Evolutionary conservation across 2,113 vertebrate genomes (phyloP).

Genomic region (Patagioenas fasciata): DNA sequence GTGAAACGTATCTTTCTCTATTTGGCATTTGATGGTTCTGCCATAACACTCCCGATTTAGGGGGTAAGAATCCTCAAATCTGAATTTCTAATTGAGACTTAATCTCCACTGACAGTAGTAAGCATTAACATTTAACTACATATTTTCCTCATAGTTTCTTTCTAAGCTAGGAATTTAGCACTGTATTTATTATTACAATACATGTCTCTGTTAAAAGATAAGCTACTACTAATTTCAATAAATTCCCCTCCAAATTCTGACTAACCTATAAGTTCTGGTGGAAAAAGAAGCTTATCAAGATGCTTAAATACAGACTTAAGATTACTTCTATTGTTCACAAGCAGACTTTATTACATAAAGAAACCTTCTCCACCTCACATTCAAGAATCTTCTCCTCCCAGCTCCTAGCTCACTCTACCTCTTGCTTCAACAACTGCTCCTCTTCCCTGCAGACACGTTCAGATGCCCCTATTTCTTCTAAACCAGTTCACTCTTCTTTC

Average conservation of each 20-base stretch:
- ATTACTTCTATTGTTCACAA: background rate
- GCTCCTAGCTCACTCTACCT: background rate
- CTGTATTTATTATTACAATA: background rate
- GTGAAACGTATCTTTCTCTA: background rate
- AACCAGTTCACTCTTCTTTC: background rate
- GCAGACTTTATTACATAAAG: background rate
- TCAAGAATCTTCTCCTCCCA: background rate
- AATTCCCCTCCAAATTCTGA: background rate
- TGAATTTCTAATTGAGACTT: background rate
- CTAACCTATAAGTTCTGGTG: background rate
- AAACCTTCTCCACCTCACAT: background rate
- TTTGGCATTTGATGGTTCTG: background rate
- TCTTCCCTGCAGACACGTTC: background rate
- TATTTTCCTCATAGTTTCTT: background rate
- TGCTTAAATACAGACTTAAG: conserved; percentile 3
- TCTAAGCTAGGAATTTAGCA: background rate
- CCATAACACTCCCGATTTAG: background rate
- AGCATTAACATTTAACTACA: background rate
- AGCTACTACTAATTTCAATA: background rate
- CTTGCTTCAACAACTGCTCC: background rate
- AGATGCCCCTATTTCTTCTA: background rate
- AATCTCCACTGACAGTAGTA: background rate
- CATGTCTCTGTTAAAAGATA: background rate
- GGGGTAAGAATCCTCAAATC: background rate
- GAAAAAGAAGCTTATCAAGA: background rate